A percentile compares a stretch with the other conserved stretches of the same genome.
Conservation (phyloP, 2,113 vertebrate genomes). For the Limanda limanda region DNA sequence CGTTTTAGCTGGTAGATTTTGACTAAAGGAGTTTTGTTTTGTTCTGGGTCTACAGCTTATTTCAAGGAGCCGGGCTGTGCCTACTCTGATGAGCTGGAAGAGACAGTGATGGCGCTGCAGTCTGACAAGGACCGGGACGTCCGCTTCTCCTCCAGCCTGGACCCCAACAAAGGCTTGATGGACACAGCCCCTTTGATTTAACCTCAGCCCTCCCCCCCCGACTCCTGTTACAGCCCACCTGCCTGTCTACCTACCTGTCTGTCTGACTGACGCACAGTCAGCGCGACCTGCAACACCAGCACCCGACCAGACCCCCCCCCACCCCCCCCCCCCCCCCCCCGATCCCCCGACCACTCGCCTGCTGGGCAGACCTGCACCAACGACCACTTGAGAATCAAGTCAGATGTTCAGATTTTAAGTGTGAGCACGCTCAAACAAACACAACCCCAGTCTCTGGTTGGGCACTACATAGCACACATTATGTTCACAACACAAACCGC, state of each 20-base stretch:
- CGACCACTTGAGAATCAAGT: constrained; percentile 47
- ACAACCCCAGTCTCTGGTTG: constrained; percentile 44
- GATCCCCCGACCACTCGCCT: constrained; percentile 32
- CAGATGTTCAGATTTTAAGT: constrained; percentile 34
- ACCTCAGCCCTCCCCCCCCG: constrained; percentile 11
- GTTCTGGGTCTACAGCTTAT: constrained; percentile 76
- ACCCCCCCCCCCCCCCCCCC: background rate
- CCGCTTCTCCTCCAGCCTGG: constrained; percentile 88
- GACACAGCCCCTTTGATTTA: constrained; percentile 81
- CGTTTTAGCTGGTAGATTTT: background rate
- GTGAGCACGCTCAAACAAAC: constrained; percentile 39
- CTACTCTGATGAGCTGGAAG: constrained; percentile 89
- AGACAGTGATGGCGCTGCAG: constrained; percentile 87
- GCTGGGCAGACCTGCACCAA: constrained; percentile 60
- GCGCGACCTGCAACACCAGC: constrained; percentile 73
- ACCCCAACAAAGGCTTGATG: constrained; percentile 79
- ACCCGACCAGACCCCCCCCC: constrained; percentile 50
- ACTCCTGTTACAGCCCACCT: constrained; percentile 37
- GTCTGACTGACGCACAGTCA: constrained; percentile 60
- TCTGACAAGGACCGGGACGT: constrained; percentile 91
- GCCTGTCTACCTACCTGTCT: constrained; percentile 65
- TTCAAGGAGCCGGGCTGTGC: constrained; percentile 91
- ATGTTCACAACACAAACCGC: constrained; percentile 34
- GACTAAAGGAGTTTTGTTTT: constrained; percentile 2
- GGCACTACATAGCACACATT: constrained; percentile 56